Percentiles rank a stretch among this genome's conserved stretches.
phyloP scores from a whole-genome alignment of 53 echinoderm and acorn worm species.

The Paracentrotus lividus region DNA sequence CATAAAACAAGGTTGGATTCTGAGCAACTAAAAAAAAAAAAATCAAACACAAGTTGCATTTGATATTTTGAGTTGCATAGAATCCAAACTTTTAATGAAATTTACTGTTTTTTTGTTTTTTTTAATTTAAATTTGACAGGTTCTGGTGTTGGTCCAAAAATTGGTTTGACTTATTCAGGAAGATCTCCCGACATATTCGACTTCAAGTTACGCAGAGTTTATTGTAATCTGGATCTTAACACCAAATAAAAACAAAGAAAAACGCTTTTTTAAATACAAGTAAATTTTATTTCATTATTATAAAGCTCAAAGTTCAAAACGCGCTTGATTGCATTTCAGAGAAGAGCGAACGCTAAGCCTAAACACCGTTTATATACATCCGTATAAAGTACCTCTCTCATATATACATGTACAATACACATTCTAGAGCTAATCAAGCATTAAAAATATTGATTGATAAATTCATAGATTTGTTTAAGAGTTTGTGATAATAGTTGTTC shows the following conservation, averaged over 20 bases:
- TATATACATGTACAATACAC: not conserved
- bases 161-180: not conserved
- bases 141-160: not conserved
- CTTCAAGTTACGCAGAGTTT: not conserved
- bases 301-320: conserved; percentile 3
- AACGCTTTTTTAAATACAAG: conserved; percentile 7
- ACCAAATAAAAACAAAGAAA: not conserved
- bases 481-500: not conserved
- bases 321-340: not conserved
- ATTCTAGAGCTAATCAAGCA: not conserved
- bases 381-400: not conserved
- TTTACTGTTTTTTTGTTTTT: too few relatives aligned
- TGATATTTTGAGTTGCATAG: too few relatives aligned
- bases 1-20: too few relatives aligned
- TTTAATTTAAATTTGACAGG: too few relatives aligned
- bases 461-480: not conserved
- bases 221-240: not conserved
- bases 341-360: not conserved
- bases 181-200: too few relatives aligned
- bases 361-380: conserved; percentile 3
- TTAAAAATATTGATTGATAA: not conserved
- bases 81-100: not conserved
- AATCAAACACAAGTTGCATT: too few relatives aligned
- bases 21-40: too few relatives aligned
- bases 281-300: conserved; percentile 37